Evolutionary conservation across 2,113 vertebrate genomes (phyloP).

Genomic region (Dicerorhinus sumatrensis): DNA sequence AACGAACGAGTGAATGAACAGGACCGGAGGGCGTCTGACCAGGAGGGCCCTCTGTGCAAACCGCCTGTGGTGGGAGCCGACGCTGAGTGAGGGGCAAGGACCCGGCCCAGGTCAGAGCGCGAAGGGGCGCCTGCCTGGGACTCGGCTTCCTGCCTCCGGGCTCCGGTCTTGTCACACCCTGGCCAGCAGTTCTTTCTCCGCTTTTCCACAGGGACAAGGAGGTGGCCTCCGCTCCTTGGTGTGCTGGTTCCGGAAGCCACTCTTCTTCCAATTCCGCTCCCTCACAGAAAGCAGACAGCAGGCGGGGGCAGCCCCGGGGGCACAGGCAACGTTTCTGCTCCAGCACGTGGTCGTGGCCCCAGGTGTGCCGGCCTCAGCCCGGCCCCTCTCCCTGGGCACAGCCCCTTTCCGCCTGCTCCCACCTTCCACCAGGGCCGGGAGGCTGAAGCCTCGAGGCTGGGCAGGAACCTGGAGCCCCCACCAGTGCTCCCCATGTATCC

Average conservation of each 20-base stretch:
- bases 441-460: not conserved
- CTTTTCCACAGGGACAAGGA: not conserved
- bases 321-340: not conserved
- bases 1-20: not conserved
- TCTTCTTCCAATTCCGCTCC: not conserved
- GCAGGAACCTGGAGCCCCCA: not conserved
- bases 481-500: accelerated
- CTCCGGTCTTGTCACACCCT: not conserved
- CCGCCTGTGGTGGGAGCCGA: not conserved
- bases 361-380: not conserved
- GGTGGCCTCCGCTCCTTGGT: not conserved
- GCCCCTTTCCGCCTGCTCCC: not conserved
- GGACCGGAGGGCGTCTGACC: not conserved
- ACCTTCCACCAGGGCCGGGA: not conserved
- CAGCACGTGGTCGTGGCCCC: accelerated
- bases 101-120: not conserved
- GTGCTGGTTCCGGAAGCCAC: not conserved
- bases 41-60: not conserved
- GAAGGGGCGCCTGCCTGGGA: not conserved
- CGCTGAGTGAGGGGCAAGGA: not conserved
- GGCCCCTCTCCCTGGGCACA: not conserved
- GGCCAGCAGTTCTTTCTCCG: not conserved
- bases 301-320: not conserved
- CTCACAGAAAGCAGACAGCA: not conserved
- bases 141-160: accelerated